These are phyloP conservation scores for Cetoscarus ocellatus DNA, from an alignment of 2,797 vertebrate genomes.

Conservation along the genomic window DNA sequence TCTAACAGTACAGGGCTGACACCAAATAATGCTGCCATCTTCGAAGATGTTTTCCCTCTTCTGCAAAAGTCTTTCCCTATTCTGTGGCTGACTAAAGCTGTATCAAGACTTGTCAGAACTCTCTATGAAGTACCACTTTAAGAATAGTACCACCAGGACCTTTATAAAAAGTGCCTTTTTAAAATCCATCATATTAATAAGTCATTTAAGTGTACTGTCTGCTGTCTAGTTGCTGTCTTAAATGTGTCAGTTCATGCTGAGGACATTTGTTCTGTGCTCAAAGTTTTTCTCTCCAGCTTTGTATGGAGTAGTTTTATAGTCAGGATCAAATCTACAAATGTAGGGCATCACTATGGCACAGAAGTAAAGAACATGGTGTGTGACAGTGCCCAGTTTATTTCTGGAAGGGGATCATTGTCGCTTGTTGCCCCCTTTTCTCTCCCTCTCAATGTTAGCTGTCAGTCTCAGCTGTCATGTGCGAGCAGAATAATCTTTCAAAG, in stretches of 20 bases:
- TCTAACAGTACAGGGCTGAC: no score
- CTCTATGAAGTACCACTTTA: no score
- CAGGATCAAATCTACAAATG: conserved; percentile 26
- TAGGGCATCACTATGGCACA: conserved; percentile 7
- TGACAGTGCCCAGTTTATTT: conserved; percentile 20
- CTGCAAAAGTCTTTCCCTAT: no score
- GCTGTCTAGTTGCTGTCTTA: not conserved
- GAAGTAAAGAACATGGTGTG: not conserved
- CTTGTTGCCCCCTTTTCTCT: conserved; percentile 8
- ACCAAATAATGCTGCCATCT: no score
- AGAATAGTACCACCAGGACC: no score
- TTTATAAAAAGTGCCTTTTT: no score
- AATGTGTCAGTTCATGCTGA: conserved; percentile 15
- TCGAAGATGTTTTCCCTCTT: no score
- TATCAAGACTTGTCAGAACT: no score
- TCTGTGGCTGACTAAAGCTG: no score
- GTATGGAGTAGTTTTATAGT: not conserved
- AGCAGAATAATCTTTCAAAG: conserved; percentile 12
- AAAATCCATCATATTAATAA: no score
- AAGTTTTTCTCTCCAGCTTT: conserved; percentile 2
- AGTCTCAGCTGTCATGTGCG: conserved; percentile 16
- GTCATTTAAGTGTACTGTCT: not conserved
- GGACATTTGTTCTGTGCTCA: conserved; percentile 2
- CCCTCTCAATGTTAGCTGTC: conserved; percentile 22
- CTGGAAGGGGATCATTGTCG: not conserved